A percentile compares a stretch with the other conserved stretches of the same genome.
These are phyloP conservation scores for Penaeus vannamei DNA, from an alignment of 1,140 invertebrate species.

Conservation along the genomic window DNA sequence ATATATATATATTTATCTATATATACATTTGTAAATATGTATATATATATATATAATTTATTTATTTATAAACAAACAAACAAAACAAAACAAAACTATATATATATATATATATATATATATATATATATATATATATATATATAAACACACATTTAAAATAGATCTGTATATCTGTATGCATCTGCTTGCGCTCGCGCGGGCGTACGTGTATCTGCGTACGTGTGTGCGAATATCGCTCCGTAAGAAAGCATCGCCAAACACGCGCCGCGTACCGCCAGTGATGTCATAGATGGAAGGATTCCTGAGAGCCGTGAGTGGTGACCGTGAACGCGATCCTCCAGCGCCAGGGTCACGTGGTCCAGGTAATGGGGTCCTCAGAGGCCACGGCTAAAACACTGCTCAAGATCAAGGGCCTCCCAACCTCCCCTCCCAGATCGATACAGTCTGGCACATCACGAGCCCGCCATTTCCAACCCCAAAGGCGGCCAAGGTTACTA, in stretches of 20 bases:
- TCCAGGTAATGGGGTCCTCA: slow-evolving; percentile 32
- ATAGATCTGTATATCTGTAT: too few relatives aligned
- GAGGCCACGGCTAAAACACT: slow-evolving; percentile 40
- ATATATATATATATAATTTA: too few relatives aligned
- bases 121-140: too few relatives aligned
- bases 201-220: neutral
- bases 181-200: neutral
- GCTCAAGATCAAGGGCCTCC: slow-evolving; percentile 50
- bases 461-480: slow-evolving; percentile 47
- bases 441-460: slow-evolving; percentile 46
- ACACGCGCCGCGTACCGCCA: neutral
- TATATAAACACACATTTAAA: too few relatives aligned
- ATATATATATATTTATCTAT: too few relatives aligned
- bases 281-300: neutral
- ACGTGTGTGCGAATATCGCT: slow-evolving; percentile 27
- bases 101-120: too few relatives aligned
- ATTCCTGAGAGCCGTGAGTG: neutral
- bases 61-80: too few relatives aligned
- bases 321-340: neutral
- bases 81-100: too few relatives aligned
- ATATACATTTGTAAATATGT: too few relatives aligned
- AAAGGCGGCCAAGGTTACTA: slow-evolving; percentile 57
- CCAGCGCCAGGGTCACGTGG: slow-evolving; percentile 28
- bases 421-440: slow-evolving; percentile 33
- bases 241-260: too few relatives aligned